These are phyloP conservation scores for Pristionchus fissidentatus DNA, from an alignment of 2,888 invertebrate genomes.

Conservation along the genomic window DNA sequence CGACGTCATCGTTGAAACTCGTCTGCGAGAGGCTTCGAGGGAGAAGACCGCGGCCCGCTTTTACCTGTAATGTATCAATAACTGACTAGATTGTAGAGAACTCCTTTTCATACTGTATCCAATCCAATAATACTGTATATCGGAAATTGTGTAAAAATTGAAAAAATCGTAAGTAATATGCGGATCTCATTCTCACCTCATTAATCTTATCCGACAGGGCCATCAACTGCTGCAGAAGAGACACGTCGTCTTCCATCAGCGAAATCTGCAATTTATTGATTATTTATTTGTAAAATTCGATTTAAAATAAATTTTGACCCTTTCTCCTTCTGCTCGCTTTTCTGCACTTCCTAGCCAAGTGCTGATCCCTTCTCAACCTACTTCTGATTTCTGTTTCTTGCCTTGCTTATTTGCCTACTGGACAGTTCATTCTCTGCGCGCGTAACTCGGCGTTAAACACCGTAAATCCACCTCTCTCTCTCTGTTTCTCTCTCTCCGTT, in stretches of 20 bases:
- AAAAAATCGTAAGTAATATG: too few relatives aligned
- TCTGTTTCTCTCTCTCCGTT: not conserved
- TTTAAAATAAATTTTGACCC: not conserved
- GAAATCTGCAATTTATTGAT: constrained; percentile 67
- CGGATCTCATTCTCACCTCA: constrained; percentile 52
- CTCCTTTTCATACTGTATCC: too few relatives aligned
- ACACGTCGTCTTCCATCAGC: constrained; percentile 75
- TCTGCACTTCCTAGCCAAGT: not conserved
- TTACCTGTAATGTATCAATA: constrained; percentile 6
- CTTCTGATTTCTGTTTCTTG: not conserved
- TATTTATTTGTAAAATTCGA: not conserved
- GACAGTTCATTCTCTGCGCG: not conserved
- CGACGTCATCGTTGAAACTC: constrained; percentile 50
- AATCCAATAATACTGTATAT: too few relatives aligned
- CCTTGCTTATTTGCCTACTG: not conserved
- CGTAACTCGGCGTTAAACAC: not conserved
- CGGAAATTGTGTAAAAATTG: too few relatives aligned
- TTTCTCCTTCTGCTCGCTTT: not conserved
- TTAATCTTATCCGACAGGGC: constrained; percentile 68
- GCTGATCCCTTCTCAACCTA: not conserved
- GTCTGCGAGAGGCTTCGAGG: constrained; percentile 41
- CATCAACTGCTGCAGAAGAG: constrained; percentile 72
- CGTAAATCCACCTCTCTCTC: too few relatives aligned
- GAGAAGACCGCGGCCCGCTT: constrained; percentile 37
- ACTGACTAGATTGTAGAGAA: not conserved